A percentile compares a stretch with the other conserved stretches of the same genome.
phyloP scores from a whole-genome alignment of 2,797 vertebrate genomes.

The Hemibagrus guttatus region DNA sequence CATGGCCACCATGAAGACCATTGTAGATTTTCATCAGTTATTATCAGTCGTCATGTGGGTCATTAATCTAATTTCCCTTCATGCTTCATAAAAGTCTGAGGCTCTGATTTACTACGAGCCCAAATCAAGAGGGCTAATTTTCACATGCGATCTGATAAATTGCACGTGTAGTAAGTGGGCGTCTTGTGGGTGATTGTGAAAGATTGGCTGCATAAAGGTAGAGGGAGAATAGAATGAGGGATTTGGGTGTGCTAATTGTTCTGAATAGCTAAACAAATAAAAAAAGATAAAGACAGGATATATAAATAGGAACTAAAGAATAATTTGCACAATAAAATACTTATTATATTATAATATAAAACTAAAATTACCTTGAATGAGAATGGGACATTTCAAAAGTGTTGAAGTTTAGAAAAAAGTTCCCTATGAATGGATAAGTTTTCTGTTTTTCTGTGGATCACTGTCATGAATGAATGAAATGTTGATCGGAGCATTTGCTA shows the following conservation, averaged over 20 bases:
- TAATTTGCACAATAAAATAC: not conserved
- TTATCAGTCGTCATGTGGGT: not conserved
- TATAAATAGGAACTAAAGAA: not conserved
- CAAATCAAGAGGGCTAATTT: slow-evolving; percentile 6
- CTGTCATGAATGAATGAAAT: not conserved
- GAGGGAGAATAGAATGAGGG: not conserved
- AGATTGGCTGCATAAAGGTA: not conserved
- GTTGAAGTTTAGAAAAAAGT: not conserved
- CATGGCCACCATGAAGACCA: not conserved
- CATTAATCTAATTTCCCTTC: slow-evolving; percentile 16
- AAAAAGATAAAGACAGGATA: no score
- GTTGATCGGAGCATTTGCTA: not conserved
- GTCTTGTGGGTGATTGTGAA: not conserved
- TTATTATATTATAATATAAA: not conserved
- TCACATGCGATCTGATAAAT: not conserved
- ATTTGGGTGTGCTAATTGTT: not conserved
- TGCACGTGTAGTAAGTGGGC: not conserved
- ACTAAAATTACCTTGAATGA: not conserved
- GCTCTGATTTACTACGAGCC: not conserved
- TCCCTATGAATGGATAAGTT: no score
- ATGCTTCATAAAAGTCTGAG: slow-evolving; percentile 6
- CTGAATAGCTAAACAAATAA: not conserved
- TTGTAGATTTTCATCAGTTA: not conserved
- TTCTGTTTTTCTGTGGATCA: no score
- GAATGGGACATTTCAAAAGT: not conserved